Evolutionary conservation across 2,888 invertebrate genomes (phyloP).

Genomic region (Trichogramma evanescens): DNA sequence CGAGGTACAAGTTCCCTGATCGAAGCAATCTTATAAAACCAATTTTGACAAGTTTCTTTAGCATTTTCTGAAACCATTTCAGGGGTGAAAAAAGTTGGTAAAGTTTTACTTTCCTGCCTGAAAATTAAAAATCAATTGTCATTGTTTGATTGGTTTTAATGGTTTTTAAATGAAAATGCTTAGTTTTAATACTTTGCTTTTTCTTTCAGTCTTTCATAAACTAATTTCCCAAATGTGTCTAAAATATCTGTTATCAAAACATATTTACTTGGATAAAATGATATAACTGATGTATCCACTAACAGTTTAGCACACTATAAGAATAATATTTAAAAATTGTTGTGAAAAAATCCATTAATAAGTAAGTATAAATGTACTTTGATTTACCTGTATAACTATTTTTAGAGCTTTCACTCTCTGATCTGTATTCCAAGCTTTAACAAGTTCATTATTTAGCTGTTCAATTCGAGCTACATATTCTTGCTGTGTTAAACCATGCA

Average conservation of each 20-base stretch:
- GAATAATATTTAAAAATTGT: conserved; percentile 9
- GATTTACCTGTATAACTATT: conserved; percentile 75
- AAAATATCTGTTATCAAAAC: conserved; percentile 92
- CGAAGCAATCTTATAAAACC: conserved; percentile 98
- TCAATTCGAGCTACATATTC: conserved; percentile 85
- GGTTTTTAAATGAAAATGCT: conserved; percentile 41
- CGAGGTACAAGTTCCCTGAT: conserved; percentile 90
- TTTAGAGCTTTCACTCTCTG: conserved; percentile 92
- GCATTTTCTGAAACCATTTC: conserved; percentile 78
- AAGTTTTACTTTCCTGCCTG: conserved; percentile 52
- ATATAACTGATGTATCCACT: conserved; percentile 79
- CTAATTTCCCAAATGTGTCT: conserved; percentile 87
- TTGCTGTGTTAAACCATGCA: conserved; percentile 84
- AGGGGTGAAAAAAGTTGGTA: conserved; percentile 66
- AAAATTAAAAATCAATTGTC: conserved; percentile 19
- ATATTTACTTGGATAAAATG: conserved; percentile 98
- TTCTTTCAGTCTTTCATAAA: conserved; percentile 73
- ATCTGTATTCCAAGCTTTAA: conserved; percentile 88
- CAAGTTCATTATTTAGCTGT: conserved; percentile 83
- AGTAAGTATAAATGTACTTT: background rate
- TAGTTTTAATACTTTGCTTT: conserved; percentile 60
- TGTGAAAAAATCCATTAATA: background rate
- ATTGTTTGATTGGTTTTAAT: background rate
- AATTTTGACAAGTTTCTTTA: conserved; percentile 94
- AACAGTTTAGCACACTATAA: conserved; percentile 84